Conservation (phyloP, 1,140 invertebrate genomes). For the Sipha flava region DNA sequence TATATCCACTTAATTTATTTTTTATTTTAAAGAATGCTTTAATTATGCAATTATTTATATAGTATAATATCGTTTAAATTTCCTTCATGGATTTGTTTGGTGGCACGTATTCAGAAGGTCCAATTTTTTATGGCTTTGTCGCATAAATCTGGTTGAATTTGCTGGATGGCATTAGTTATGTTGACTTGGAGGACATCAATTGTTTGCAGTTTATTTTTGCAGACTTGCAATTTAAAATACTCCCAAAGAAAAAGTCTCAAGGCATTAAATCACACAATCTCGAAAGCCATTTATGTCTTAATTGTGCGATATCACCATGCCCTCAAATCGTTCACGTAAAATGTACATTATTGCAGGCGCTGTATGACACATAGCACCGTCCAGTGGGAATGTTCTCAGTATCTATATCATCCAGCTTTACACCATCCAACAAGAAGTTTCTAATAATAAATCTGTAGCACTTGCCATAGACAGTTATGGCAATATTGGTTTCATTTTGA, state of each 20-base stretch:
- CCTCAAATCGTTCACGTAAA: not conserved
- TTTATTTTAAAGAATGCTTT: not conserved
- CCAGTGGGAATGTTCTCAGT: too few relatives aligned
- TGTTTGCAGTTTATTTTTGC: not conserved
- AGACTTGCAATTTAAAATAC: not conserved
- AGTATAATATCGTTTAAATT: not conserved
- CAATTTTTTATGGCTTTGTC: not conserved
- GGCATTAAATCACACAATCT: not conserved
- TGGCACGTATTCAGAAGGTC: not conserved
- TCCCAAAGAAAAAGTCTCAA: not conserved
- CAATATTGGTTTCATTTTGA: too few relatives aligned
- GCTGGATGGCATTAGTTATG: not conserved
- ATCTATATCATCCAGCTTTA: too few relatives aligned
- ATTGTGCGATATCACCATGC: not conserved
- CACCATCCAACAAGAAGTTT: too few relatives aligned
- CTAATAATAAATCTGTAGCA: too few relatives aligned
- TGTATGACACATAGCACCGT: too few relatives aligned
- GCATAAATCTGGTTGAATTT: not conserved
- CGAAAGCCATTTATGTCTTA: not conserved
- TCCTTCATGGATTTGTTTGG: not conserved
- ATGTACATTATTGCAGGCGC: not conserved
- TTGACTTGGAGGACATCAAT: not conserved
- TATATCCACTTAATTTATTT: not conserved
- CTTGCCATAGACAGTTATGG: too few relatives aligned
- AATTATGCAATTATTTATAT: not conserved